Base-by-base conservation (phyloP, 2,888 invertebrate species). In the Lacanobia wlatinum region DNA sequence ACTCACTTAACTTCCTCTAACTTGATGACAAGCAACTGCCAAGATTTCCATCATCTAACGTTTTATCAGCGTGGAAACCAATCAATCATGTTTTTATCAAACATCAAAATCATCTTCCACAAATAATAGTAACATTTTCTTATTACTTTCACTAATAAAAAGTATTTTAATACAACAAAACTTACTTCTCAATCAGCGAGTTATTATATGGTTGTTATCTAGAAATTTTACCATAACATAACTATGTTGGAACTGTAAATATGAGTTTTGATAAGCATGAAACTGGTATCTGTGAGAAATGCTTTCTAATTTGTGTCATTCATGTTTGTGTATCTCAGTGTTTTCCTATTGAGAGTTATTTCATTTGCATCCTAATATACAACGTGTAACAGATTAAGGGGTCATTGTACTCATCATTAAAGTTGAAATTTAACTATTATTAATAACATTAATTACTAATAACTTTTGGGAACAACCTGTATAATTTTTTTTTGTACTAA, bases 211-310 rank as follows among this genome's bases (percentile, higher is more conserved):
- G 60, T 61, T 79, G 50, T 75, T 67, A 55, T 64, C 53, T 70
- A 60, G 58, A 81, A 64, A 79, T 63, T 63, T 63, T 52, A 62
- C 55, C 52, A 38, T 58, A 34, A 9, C 43, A 40, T 72, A 72
- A 70, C 63, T 48, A 43, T 76, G 56, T 70, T 69, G 67, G 53
- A 62, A 70, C 38, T n/a, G 40, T 58, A 66, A 78, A 81, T 68
- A 70, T 71, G 53, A 23, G 18, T 55, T 62, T 46, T 65, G 62
- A 74, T 81, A 78, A 76, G 67, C 62, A 23, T 65, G 52, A 59
- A 83, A 83, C 80, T 70, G 76, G 84, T 70, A 68, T 56, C 34
- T 46, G 48, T 70, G 79, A 60, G 77, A 80, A 76, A 76, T 70
- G 73, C 80, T 82, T 84, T 84, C 72, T 76, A 73, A 62, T 70